These are phyloP conservation scores for Rhopalosiphum nymphaeae DNA, from an alignment of 2,888 invertebrate genomes.

Conservation along the genomic window DNA sequence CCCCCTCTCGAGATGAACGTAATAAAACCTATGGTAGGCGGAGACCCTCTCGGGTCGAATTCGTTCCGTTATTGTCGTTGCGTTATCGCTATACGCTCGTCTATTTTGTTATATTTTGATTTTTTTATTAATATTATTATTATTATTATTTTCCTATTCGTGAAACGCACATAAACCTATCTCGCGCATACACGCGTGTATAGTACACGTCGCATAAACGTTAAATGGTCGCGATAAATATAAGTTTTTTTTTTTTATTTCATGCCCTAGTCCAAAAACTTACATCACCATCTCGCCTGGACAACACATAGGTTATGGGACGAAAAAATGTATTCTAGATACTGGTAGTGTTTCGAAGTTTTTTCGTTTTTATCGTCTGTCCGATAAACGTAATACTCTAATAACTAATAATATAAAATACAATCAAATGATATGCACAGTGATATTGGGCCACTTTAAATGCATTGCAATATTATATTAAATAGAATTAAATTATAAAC, in stretches of 20 bases:
- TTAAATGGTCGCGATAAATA: constrained; percentile 8
- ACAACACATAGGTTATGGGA: background rate
- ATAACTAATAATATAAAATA: background rate
- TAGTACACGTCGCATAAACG: background rate
- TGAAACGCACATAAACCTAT: background rate
- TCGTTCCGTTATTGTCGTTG: constrained; percentile 26
- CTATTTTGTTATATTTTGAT: constrained; percentile 15
- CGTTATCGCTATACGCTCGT: background rate
- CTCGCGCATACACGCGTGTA: background rate
- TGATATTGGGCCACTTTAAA: background rate
- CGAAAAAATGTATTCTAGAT: background rate
- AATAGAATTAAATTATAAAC: background rate
- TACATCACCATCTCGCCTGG: background rate
- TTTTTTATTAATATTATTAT: background rate
- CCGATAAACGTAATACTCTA: constrained; percentile 4
- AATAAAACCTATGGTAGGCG: background rate
- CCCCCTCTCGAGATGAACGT: background rate
- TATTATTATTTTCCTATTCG: background rate
- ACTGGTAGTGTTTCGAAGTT: background rate
- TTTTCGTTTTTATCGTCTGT: background rate
- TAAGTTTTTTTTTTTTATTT: background rate
- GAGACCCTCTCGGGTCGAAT: constrained; percentile 12
- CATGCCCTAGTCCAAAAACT: background rate
- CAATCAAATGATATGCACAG: background rate
- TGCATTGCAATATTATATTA: background rate